These are phyloP conservation scores for Acanthoscelides obtectus DNA, from an alignment of 2,888 invertebrate genomes.

Conservation along the genomic window DNA sequence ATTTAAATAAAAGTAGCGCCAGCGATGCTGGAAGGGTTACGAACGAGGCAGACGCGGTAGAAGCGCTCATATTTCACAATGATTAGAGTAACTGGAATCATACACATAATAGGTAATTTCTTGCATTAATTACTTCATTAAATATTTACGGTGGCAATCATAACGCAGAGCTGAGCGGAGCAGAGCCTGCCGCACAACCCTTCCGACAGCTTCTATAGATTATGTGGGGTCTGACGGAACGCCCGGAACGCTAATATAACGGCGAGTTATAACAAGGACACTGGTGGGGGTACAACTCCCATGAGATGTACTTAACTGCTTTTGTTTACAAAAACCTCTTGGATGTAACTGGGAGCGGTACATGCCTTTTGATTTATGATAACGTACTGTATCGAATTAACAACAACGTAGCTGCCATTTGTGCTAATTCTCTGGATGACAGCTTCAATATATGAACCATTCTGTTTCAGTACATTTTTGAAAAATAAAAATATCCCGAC, in stretches of 20 bases:
- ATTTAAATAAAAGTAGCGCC: conserved; percentile 29
- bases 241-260: conserved; percentile 17
- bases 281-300: neutral
- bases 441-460: no score
- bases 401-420: no score
- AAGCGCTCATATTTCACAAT: conserved; percentile 47
- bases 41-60: conserved; percentile 25
- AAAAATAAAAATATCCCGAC: no score
- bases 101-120: conserved; percentile 52
- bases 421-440: no score
- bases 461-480: no score
- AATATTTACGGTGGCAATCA: conserved; percentile 51
- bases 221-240: conserved; percentile 45
- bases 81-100: conserved; percentile 49
- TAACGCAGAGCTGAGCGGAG: conserved; percentile 40
- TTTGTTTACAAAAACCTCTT: neutral
- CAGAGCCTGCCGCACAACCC: conserved; percentile 37
- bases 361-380: conserved; percentile 17
- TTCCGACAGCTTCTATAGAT: conserved; percentile 48
- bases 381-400: no score
- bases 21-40: conserved; percentile 7
- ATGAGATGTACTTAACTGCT: neutral
- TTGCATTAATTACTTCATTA: conserved; percentile 52
- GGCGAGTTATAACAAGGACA: neutral
- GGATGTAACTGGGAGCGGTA: neutral